Evolutionary conservation across 64 coral and sea anemone genomes (phyloP).

Genomic region (Actinia tenebrosa): DNA sequence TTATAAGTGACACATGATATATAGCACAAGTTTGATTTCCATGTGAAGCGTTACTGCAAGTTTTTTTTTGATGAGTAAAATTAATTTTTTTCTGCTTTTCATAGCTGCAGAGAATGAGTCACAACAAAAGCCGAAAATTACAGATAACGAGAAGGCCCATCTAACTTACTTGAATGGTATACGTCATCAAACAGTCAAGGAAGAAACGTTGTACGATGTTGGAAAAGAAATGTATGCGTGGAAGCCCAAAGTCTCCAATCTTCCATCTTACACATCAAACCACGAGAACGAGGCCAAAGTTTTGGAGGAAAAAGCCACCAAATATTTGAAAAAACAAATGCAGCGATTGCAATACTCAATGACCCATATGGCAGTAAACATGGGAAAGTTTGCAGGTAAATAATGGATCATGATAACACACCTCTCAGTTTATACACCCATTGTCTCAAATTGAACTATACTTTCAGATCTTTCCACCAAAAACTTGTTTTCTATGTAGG

Average conservation of each 20-base stretch:
- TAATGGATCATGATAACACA: neutral
- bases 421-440: neutral
- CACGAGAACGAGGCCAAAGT: neutral
- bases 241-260: neutral
- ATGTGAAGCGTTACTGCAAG: neutral
- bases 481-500: neutral
- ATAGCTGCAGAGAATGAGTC: neutral
- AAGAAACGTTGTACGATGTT: neutral
- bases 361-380: slow-evolving; percentile 21
- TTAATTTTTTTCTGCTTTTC: neutral
- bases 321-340: slow-evolving; percentile 28
- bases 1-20: neutral
- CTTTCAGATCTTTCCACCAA: neutral
- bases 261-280: neutral
- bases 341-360: slow-evolving; percentile 21
- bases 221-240: slow-evolving; percentile 7
- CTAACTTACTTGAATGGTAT: slow-evolving; percentile 7
- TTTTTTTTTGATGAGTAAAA: neutral
- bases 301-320: slow-evolving; percentile 16
- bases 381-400: slow-evolving; percentile 39
- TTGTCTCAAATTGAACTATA: neutral
- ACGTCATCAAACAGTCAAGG: neutral
- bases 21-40: neutral
- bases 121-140: slow-evolving; percentile 1
- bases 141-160: neutral